Evolutionary conservation across 2,113 vertebrate species (phyloP), one percentile per base, ranked within the genome.

Genomic region (Parotia lawesii): DNA sequence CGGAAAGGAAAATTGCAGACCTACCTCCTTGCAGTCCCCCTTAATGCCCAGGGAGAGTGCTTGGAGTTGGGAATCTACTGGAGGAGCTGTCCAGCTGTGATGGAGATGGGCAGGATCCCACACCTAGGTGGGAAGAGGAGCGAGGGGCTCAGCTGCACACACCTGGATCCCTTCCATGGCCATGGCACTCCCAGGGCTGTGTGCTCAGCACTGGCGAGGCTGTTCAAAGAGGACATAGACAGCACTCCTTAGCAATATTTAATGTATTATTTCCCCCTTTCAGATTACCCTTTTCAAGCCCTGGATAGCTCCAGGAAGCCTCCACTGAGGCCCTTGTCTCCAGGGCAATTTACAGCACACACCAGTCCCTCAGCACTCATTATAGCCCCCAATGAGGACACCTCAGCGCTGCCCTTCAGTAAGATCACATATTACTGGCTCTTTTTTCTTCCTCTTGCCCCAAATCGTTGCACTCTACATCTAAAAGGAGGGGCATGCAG

Each of bases 381-480:
- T 82, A 74, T 6, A 58, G 35, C 47, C 62, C 65, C 76, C 71
- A 28, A 4, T 8, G 27, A 94, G 75, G 35, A 70, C 2, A 3
- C 33, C 42, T 45, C 27, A 75, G 61, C 1, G 15, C 57, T 83
- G 79, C 57, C 83, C 73, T 93, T 93, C 82, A 40, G 25, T 61
- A 72, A 79, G 90, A 90, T 95, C 94, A 82, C 58, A 47, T 85
- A 78, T 74, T 87, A 44, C 69, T 1, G 2, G 25, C 77, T 79
- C 81, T 90, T 81, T 90, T 88, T 91, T 62, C 58, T 91, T 95
- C 61, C 29, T 69, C 51, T 91, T 90, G 89, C 91, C 90, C 95
- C 95, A 94, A 95, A 95, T 78, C 82, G 69, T 92, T 93, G 95
- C 64, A 73, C 69, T 94, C 93, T 94, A 74, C 84, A 85, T 87